Percentiles rank a stretch among this genome's conserved stretches.
Evolutionary conservation across 2,888 invertebrate genomes (phyloP).

Genomic region (Cylloceria caligata): DNA sequence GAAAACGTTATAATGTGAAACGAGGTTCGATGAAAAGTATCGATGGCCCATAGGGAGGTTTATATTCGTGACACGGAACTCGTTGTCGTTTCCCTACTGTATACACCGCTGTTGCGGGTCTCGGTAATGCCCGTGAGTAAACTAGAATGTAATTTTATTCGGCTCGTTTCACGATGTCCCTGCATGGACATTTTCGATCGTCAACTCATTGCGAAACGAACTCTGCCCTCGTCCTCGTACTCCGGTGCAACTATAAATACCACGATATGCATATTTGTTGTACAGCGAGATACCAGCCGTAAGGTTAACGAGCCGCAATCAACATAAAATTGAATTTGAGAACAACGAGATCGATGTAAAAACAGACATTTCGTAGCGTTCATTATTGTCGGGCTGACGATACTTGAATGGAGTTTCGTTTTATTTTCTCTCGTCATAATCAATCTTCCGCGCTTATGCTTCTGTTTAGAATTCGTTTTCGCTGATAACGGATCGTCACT

Average conservation of each 20-base stretch:
- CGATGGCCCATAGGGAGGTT: conserved; percentile 30
- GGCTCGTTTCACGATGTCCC: conserved; percentile 19
- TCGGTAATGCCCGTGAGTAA: conserved; percentile 24
- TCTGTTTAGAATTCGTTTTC: not conserved
- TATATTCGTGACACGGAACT: conserved; percentile 38
- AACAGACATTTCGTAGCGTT: not conserved
- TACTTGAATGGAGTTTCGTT: conserved; percentile 1
- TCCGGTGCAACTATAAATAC: conserved; percentile 30
- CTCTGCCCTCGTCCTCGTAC: conserved; percentile 23
- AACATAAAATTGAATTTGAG: conserved; percentile 40
- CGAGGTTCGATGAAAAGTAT: conserved; percentile 50
- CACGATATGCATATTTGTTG: conserved; percentile 29
- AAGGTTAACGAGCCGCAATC: conserved; percentile 53
- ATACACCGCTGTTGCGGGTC: not conserved
- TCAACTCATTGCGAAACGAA: conserved; percentile 44
- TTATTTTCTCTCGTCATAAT: not conserved
- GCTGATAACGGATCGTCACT: not conserved
- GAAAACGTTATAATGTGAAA: conserved; percentile 47
- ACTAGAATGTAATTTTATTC: conserved; percentile 40
- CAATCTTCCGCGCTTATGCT: not conserved
- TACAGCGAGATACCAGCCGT: conserved; percentile 16
- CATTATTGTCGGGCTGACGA: not conserved
- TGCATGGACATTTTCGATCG: conserved; percentile 44
- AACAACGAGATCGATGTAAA: conserved; percentile 21
- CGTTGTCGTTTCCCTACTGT: conserved; percentile 27